Percentiles rank a stretch among this genome's conserved stretches.
These are phyloP conservation scores for Dolichallabes microphthalmus DNA, from an alignment of 2,113 vertebrate species.

Conservation along the genomic window DNA sequence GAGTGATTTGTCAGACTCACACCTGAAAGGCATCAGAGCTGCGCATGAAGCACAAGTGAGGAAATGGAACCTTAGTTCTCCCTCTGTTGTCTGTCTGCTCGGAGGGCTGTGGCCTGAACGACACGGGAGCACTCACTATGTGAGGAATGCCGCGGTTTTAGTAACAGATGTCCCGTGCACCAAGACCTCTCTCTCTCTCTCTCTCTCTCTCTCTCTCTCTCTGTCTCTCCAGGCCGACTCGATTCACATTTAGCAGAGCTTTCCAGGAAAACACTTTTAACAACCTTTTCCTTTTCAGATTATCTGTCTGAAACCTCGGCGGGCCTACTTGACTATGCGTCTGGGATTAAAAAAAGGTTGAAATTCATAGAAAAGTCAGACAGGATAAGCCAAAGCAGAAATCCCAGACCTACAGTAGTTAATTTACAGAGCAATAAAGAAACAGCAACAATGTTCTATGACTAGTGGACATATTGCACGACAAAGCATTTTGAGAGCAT, in stretches of 20 bases:
- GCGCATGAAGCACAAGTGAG: background rate
- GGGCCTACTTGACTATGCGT: slow-evolving; percentile 51
- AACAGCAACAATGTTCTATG: slow-evolving; percentile 16
- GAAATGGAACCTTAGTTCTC: slow-evolving; percentile 51
- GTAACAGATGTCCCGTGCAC: slow-evolving; percentile 59
- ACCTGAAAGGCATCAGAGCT: slow-evolving; percentile 10
- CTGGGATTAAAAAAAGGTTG: slow-evolving; percentile 43
- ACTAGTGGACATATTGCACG: background rate
- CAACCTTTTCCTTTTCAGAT: slow-evolving; percentile 67
- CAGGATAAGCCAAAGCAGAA: slow-evolving; percentile 11
- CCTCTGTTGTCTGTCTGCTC: slow-evolving; percentile 51
- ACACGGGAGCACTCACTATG: slow-evolving; percentile 57
- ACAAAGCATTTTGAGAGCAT: slow-evolving; percentile 10
- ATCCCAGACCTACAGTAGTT: slow-evolving; percentile 38
- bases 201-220: no score
- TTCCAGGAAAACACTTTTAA: slow-evolving; percentile 48
- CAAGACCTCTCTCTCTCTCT: slow-evolving; percentile 33
- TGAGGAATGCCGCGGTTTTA: slow-evolving; percentile 65
- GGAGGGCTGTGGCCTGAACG: slow-evolving; percentile 26
- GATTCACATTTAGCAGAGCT: background rate
- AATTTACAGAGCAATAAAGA: slow-evolving; percentile 37
- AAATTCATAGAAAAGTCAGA: background rate
- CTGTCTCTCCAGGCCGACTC: background rate
- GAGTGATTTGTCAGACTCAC: background rate
- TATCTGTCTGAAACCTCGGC: slow-evolving; percentile 65